These are phyloP conservation scores for Phrynosoma blainvillii DNA, from an alignment of 2,113 vertebrate species.

Conservation along the genomic window DNA sequence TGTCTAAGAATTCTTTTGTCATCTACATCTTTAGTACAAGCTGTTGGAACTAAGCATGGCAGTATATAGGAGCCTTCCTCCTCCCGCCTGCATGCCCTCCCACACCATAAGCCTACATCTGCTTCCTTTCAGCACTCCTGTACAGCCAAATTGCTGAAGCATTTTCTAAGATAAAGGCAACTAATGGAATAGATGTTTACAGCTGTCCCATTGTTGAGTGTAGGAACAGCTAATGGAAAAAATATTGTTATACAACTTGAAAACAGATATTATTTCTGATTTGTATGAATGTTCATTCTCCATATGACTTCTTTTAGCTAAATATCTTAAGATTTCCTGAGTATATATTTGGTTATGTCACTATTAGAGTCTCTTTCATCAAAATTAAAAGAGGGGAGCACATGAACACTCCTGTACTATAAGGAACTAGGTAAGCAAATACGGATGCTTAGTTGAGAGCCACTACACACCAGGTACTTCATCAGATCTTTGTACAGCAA, in stretches of 20 bases:
- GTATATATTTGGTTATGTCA: background rate
- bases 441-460: background rate
- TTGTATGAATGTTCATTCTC: background rate
- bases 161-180: slow-evolving; percentile 20
- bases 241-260: fast-evolving
- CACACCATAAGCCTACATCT: background rate
- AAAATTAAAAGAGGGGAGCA: background rate
- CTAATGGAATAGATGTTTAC: slow-evolving; percentile 13
- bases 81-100: background rate
- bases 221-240: background rate
- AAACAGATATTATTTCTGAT: background rate
- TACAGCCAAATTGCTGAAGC: background rate
- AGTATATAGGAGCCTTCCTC: background rate
- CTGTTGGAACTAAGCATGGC: slow-evolving; percentile 1
- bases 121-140: slow-evolving; percentile 8
- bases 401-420: background rate
- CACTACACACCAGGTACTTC: background rate
- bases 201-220: background rate
- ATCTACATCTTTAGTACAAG: slow-evolving; percentile 5
- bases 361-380: background rate
- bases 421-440: background rate
- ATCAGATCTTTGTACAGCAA: background rate
- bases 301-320: background rate
- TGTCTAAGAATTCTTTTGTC: slow-evolving; percentile 12
- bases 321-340: background rate